A percentile compares a stretch with the other conserved stretches of the same genome.
Conservation (phyloP, 2,113 vertebrate genomes). For the Vidua macroura region DNA sequence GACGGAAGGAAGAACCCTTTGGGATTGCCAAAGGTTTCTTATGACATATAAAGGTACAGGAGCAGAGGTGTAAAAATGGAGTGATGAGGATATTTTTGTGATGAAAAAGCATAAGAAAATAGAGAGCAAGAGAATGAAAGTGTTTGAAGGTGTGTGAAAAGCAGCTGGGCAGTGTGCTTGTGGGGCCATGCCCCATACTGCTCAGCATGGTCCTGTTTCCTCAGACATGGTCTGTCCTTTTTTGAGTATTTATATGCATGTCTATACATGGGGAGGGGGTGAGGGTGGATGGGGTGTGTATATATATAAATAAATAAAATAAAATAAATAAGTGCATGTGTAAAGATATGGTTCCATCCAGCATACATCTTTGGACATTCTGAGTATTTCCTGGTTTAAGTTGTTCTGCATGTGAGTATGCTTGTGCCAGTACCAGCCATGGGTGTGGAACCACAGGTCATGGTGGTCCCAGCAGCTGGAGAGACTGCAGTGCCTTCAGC, state of each 20-base stretch:
- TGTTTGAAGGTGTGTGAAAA: background rate
- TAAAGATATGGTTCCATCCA: background rate
- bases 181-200: background rate
- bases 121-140: background rate
- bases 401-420: background rate
- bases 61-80: background rate
- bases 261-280: background rate
- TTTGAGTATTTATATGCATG: no score
- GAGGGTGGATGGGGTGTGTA: background rate
- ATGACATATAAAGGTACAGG: no score
- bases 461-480: background rate
- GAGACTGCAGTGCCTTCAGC: accelerated
- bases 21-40: background rate
- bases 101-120: background rate
- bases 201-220: background rate
- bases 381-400: background rate
- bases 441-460: no score
- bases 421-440: background rate
- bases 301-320: no score
- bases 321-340: no score
- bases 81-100: background rate
- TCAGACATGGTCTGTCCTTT: background rate
- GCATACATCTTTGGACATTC: background rate
- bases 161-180: no score
- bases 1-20: background rate